Evolutionary conservation across 2,888 invertebrate genomes (phyloP).

Genomic region (Catocala nupta): DNA sequence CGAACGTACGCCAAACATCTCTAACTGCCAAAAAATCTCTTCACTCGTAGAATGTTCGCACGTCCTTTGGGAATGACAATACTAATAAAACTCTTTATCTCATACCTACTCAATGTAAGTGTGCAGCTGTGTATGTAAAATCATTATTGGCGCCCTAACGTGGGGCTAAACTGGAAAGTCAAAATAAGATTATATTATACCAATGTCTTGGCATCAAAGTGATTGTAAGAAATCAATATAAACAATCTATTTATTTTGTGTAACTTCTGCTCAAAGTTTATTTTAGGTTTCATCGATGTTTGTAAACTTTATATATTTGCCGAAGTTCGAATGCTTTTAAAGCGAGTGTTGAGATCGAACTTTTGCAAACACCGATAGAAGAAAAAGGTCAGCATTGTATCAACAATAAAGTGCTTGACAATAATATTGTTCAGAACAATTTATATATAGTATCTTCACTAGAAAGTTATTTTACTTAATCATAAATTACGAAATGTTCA

Average conservation of each 20-base stretch:
- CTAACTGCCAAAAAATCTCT: conserved; percentile 11
- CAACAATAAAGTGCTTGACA: too few species aligned
- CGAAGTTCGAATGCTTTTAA: not conserved
- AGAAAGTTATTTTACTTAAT: too few species aligned
- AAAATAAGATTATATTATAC: not conserved
- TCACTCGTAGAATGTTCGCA: conserved; percentile 8
- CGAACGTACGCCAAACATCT: conserved; percentile 3
- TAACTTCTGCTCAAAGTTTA: not conserved
- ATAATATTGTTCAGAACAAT: too few species aligned
- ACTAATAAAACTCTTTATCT: conserved; percentile 11
- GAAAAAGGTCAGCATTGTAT: not conserved
- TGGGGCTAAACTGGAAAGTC: not conserved
- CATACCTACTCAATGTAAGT: not conserved
- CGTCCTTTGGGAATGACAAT: conserved; percentile 3
- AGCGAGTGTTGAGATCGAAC: not conserved
- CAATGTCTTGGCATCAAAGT: too few species aligned
- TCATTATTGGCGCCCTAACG: not conserved
- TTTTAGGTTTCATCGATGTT: not conserved
- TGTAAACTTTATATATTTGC: not conserved
- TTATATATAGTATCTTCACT: too few species aligned
- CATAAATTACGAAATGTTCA: too few species aligned
- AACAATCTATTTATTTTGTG: not conserved
- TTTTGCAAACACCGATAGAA: not conserved
- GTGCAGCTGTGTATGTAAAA: not conserved
- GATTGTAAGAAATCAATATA: too few species aligned